Base-by-base conservation (phyloP, 2,113 vertebrate species). In the Pygathrix nemaeus region DNA sequence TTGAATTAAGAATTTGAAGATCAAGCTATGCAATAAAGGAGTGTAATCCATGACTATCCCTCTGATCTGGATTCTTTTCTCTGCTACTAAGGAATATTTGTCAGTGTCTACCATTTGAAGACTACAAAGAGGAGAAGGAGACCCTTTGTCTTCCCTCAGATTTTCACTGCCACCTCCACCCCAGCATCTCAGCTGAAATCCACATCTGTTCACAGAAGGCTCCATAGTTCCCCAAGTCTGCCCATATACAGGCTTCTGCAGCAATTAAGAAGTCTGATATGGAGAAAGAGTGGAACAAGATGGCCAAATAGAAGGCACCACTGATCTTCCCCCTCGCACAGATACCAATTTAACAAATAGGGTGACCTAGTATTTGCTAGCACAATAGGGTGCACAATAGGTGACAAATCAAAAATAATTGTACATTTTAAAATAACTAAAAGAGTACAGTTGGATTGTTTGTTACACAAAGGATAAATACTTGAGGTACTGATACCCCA, bases 1-100 rank as follows among this genome's bases (percentile, higher is more conserved):
- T n/a, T 75, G 64, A 95, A 83, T 92, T 75, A 66, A 75, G 82
- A 94, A 89, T 80, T 59, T 38, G 45, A 96, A 75, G 25, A 75
- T 38, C 76, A 88, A 50, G 35, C 32, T 79, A 17, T 7, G 3
- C 27, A 38, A 7, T 48, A 79, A 75, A 20, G 2, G 55, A 38
- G 1, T 50, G 20, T 61, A 55, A 75, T 59, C 38, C 25, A 2
- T 48, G 70, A 64, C 35, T 8, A 8, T 32, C 23, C 5, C 16
- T 57, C 35, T 13, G 27, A 5, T 52, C 61, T 79, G 59, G 55
- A 64, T 16, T 9, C 30, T 78, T 16, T 17, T 38, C 50, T 70
- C 43, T 72, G 57, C 17, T 45, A 2, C 7, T 45, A 16, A 45
- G 14, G 40, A 68, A 35, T 13, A 25, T 11, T 43, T 48, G 40